Base-by-base conservation (phyloP, 2,113 vertebrate species). In the Forbesichthys agassizii region DNA sequence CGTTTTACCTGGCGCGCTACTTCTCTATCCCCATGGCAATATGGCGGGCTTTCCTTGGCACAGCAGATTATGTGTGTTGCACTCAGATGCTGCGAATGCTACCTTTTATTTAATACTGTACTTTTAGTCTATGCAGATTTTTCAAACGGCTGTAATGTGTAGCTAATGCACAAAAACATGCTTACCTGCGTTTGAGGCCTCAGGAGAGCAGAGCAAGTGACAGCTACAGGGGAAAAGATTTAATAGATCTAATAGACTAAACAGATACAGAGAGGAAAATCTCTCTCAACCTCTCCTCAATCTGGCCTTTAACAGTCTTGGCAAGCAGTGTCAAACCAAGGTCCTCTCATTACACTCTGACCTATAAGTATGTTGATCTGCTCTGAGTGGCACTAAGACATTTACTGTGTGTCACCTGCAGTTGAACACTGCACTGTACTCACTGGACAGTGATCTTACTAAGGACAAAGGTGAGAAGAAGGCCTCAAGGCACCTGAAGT, bases 11-110 rank as follows among this genome's bases (percentile, higher is more conserved):
- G 71, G 74, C 73, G 68, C 1, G 47, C 74, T 74, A 51, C 82
- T 75, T 72, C 77, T 81, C 75, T 82, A 75, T 86, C 71, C 74
- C 61, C 75, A 76, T 83, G 86, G 88, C 78, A 11, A 12, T 0
- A 10, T 20, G 77, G 86, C 86, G 84, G 72, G 47, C 68, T 79
- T 33, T 49, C 36, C 83, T 89, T 86, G 88, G 86, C 79, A 83
- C 71, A 48, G 79, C 1, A 54, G 73, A 79, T 66, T 47, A 68
- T 74, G 57, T 81, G 81, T 85, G 71, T 85, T 82, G 88, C 46
- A 33, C 46, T 47, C 77, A 81, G 77, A 82, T 73, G 73, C 71
- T 59, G 64, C 73, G 16, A 62, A 36, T 57, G 68, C 74, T 74
- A 51, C 73, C 78, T 77, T 84, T 84, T 86, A 12, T 58, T 33